A percentile compares a stretch with the other conserved stretches of the same genome.
phyloP scores from a whole-genome alignment of 2,113 vertebrate species.

The Etia nguti region DNA sequence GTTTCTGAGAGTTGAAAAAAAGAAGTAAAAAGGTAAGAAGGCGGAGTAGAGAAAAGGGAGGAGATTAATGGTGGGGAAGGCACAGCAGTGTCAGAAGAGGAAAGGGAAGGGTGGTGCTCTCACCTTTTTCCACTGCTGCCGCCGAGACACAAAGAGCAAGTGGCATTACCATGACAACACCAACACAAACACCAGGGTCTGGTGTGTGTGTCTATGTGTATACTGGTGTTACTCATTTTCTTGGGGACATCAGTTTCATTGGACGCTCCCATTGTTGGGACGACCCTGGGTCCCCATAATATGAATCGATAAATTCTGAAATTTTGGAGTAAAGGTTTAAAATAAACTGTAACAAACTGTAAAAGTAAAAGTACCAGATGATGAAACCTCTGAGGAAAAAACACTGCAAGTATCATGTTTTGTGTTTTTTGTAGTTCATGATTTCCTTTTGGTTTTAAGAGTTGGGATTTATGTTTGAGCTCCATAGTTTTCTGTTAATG shows the following conservation, averaged over 20 bases:
- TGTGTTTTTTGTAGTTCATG: not conserved
- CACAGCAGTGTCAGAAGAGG: not conserved
- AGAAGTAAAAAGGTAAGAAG: not conserved
- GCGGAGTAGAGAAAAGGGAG: not conserved
- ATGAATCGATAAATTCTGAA: not conserved
- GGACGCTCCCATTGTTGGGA: not conserved
- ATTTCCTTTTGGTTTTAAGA: not conserved
- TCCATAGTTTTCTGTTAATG: not conserved
- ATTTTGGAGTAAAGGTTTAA: not conserved
- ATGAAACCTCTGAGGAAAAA: not conserved
- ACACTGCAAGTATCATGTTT: not conserved
- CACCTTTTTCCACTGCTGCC: slow-evolving; percentile 39
- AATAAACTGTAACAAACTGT: not conserved
- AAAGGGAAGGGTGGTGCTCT: slow-evolving; percentile 13
- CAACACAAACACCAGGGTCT: slow-evolving; percentile 39
- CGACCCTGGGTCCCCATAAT: not conserved
- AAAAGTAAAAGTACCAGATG: not conserved
- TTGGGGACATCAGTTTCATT: not conserved
- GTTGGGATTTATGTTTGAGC: not conserved
- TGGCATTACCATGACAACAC: slow-evolving; percentile 48
- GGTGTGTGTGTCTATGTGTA: not conserved
- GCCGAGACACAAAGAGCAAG: slow-evolving; percentile 17
- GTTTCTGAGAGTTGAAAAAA: not conserved
- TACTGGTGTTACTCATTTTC: not conserved
- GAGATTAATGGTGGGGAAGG: not conserved